phyloP scores from a whole-genome alignment of 2,113 vertebrate genomes.

The Bombycilla garrulus region DNA sequence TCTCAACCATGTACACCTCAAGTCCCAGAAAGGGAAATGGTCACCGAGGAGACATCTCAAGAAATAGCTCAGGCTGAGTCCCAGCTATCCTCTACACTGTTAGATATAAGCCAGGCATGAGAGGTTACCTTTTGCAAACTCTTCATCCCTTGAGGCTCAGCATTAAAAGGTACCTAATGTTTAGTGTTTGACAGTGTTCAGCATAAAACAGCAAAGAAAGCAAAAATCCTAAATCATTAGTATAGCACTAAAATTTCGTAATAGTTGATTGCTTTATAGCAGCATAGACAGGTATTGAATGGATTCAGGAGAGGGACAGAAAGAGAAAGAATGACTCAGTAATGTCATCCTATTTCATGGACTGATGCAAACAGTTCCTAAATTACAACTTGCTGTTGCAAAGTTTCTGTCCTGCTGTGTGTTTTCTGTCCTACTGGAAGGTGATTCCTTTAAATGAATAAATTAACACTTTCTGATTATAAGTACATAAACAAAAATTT shows the following conservation, averaged over 20 bases:
- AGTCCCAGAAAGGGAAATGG: not conserved
- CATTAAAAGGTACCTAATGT: not conserved
- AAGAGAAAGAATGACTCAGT: not conserved
- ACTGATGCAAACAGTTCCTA: rapidly evolving
- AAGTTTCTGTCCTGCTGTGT: not conserved
- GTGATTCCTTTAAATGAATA: not conserved
- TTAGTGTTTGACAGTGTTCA: not conserved
- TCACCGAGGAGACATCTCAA: not conserved
- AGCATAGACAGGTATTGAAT: not conserved
- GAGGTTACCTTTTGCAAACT: not conserved
- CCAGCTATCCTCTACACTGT: not conserved
- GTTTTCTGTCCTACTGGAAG: not conserved
- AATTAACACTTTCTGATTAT: not conserved
- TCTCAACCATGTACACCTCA: rapidly evolving
- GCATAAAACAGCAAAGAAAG: not conserved
- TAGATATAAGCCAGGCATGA: not conserved
- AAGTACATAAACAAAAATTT: not conserved
- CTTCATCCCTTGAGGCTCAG: not conserved
- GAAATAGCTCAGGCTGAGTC: not conserved
- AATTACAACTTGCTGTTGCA: not conserved
- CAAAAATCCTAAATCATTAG: not conserved
- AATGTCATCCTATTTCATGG: not conserved
- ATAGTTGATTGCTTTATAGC: not conserved
- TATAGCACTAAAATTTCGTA: not conserved
- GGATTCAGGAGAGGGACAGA: not conserved